These are phyloP conservation scores for Ficedula albicollis DNA, from an alignment of 2,797 vertebrate genomes.

Conservation along the genomic window DNA sequence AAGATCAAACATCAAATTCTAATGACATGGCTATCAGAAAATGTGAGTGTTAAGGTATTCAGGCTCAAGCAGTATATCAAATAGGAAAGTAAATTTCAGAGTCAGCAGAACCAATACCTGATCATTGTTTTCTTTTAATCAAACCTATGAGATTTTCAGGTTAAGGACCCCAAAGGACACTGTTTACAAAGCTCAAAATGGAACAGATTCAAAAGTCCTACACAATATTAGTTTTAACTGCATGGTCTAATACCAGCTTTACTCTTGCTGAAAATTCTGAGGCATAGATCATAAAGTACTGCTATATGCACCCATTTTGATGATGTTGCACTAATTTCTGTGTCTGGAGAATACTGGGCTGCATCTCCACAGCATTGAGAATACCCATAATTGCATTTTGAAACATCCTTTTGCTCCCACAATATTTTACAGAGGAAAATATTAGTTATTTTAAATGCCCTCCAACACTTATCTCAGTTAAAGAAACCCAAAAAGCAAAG, in stretches of 20 bases:
- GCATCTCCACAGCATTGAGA: background rate
- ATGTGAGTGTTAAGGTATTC: background rate
- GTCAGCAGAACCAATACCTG: background rate
- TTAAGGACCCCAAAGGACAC: background rate
- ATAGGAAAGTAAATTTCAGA: background rate
- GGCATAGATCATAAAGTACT: background rate
- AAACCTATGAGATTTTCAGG: background rate
- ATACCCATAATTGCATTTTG: background rate
- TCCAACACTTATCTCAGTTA: background rate
- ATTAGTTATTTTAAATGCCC: background rate
- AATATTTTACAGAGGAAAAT: background rate
- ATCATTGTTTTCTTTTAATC: background rate
- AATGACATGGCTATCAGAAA: background rate
- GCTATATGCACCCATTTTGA: background rate
- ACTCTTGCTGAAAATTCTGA: background rate
- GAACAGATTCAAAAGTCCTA: background rate
- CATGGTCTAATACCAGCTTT: background rate
- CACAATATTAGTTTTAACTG: background rate
- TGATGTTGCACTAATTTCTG: background rate
- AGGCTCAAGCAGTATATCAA: background rate
- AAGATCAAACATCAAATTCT: slow-evolving; percentile 7
- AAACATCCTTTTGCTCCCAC: background rate
- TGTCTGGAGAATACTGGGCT: background rate
- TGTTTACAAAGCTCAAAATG: background rate
- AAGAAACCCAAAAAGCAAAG: background rate